Conservation (phyloP, 2,113 vertebrate genomes). For the Todiramphus chloris region DNA sequence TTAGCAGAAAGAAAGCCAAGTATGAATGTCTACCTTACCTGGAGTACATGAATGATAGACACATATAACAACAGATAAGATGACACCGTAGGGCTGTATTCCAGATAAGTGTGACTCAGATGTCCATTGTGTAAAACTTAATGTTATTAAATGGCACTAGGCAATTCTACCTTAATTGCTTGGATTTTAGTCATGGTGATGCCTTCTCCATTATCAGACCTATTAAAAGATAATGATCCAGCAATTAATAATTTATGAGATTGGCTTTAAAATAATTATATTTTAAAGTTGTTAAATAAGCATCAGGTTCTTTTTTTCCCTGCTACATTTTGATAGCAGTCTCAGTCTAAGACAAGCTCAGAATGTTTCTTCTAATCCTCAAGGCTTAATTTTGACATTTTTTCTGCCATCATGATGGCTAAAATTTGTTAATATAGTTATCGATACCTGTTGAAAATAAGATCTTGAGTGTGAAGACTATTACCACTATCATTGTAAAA, state of each 20-base stretch:
- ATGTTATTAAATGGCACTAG: background rate
- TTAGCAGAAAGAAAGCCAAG: background rate
- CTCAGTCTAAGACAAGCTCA: background rate
- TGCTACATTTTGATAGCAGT: background rate
- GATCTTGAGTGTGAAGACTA: background rate
- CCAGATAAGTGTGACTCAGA: background rate
- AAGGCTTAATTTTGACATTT: background rate
- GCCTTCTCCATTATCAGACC: background rate
- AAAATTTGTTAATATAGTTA: background rate
- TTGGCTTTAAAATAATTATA: constrained; percentile 4
- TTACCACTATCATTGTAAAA: background rate
- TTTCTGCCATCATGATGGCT: background rate
- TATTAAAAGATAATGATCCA: constrained; percentile 17
- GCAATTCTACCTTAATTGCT: background rate
- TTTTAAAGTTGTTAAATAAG: background rate
- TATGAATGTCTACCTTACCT: background rate
- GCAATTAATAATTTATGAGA: background rate
- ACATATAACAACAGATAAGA: background rate
- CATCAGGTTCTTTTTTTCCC: background rate
- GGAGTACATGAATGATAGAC: background rate
- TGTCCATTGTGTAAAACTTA: background rate
- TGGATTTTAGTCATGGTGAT: background rate
- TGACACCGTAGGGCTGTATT: background rate
- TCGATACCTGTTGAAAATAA: background rate
- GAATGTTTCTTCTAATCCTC: background rate